phyloP scores from a whole-genome alignment of 2,113 vertebrate genomes.

The Hystrix brachyura region DNA sequence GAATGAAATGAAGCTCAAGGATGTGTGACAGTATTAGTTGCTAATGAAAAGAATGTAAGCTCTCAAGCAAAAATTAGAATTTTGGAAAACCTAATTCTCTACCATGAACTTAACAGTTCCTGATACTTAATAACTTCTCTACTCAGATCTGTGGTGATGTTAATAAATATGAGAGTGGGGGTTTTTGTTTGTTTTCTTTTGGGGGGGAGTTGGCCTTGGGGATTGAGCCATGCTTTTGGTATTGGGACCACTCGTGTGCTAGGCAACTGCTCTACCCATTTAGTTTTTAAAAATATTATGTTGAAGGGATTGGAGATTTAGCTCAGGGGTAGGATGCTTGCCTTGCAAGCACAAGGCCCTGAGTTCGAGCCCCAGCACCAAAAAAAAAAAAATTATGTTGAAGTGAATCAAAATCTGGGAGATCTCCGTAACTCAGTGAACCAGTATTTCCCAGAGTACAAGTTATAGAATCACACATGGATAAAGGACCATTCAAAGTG shows the following conservation, averaged over 20 bases:
- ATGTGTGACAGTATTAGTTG: background rate
- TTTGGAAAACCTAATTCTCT: background rate
- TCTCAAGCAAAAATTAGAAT: conserved; percentile 18
- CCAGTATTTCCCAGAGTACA: background rate
- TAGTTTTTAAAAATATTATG: background rate
- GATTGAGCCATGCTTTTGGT: background rate
- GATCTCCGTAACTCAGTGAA: background rate
- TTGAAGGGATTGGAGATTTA: background rate
- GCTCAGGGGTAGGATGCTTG: too few species aligned
- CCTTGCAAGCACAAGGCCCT: too few species aligned
- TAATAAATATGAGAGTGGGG: background rate
- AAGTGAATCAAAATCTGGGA: conserved; percentile 36
- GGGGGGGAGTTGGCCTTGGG: background rate
- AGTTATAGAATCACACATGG: background rate
- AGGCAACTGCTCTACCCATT: background rate
- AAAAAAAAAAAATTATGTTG: background rate
- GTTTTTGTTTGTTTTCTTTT: background rate
- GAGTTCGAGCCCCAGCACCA: too few species aligned
- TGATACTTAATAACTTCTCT: background rate
- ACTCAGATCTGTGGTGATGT: background rate
- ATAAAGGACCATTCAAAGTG: background rate
- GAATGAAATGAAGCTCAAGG: conserved; percentile 29
- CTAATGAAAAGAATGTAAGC: background rate
- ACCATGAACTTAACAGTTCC: background rate
- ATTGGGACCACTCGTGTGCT: background rate